phyloP scores from a whole-genome alignment of 2,113 vertebrate species.

The Scytalopus superciliaris region DNA sequence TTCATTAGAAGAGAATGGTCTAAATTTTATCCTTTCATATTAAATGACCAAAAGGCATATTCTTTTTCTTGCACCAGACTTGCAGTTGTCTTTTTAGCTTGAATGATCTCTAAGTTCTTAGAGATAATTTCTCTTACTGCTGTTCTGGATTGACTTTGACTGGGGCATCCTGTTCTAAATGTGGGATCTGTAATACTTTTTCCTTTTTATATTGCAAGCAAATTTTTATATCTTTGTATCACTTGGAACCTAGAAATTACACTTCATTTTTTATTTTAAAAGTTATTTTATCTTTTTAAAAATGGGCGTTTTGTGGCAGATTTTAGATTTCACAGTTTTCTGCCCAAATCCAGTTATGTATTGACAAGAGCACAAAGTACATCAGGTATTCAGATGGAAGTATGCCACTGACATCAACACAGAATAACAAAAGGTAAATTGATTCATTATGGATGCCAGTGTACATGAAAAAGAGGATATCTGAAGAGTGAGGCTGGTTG shows the following conservation, averaged over 20 bases:
- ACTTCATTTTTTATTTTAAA: neutral
- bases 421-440: neutral
- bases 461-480: neutral
- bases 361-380: neutral
- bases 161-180: neutral
- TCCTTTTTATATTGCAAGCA: neutral
- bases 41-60: neutral
- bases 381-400: neutral
- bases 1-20: neutral
- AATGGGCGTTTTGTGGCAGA: neutral
- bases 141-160: neutral
- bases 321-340: neutral
- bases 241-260: neutral
- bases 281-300: neutral
- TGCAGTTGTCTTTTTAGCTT: neutral
- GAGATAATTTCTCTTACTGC: neutral
- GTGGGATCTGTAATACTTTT: neutral
- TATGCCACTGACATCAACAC: neutral
- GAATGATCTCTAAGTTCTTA: neutral
- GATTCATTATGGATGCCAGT: neutral
- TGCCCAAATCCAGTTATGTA: neutral
- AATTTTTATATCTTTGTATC: neutral
- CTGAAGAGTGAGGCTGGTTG: neutral
- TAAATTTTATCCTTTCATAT: neutral
- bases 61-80: neutral